Conservation (phyloP, 2,113 vertebrate species). For the Protomyctophum bolini region DNA sequence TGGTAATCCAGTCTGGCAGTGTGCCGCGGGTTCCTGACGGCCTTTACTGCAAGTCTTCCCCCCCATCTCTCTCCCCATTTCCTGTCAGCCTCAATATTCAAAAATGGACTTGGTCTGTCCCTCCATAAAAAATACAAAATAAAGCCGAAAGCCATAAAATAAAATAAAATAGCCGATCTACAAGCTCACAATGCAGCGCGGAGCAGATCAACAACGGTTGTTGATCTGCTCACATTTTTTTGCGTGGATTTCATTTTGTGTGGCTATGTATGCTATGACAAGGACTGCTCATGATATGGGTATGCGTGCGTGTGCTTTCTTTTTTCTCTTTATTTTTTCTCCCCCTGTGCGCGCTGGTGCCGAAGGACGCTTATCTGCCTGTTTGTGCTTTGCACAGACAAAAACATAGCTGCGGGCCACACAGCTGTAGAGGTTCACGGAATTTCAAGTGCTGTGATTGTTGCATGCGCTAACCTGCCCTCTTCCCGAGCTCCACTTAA, state of each 20-base stretch:
- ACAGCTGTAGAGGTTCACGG: constrained; percentile 32
- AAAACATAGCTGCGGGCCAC: constrained; percentile 42
- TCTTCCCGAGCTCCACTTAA: not conserved
- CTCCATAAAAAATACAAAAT: no score
- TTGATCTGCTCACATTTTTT: no score
- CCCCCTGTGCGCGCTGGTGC: not conserved
- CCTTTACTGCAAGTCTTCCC: no score
- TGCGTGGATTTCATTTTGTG: not conserved
- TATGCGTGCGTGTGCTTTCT: not conserved
- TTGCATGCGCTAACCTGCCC: constrained; percentile 55
- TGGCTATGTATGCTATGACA: not conserved
- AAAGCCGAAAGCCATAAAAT: no score
- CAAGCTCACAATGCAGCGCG: no score
- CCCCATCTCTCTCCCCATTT: no score
- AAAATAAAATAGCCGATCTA: no score
- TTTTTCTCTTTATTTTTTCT: not conserved
- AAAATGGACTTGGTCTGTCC: no score
- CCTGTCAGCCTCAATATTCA: no score
- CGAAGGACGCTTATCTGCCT: constrained; percentile 40
- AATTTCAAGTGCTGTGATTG: constrained; percentile 48
- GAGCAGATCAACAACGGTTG: no score
- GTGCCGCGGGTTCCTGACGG: no score
- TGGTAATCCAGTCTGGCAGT: no score
- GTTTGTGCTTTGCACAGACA: not conserved
- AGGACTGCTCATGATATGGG: not conserved